Percentiles rank a stretch among this genome's conserved stretches.
phyloP scores from a whole-genome alignment of 1,140 invertebrate species.

The Drosophila seguyi region DNA sequence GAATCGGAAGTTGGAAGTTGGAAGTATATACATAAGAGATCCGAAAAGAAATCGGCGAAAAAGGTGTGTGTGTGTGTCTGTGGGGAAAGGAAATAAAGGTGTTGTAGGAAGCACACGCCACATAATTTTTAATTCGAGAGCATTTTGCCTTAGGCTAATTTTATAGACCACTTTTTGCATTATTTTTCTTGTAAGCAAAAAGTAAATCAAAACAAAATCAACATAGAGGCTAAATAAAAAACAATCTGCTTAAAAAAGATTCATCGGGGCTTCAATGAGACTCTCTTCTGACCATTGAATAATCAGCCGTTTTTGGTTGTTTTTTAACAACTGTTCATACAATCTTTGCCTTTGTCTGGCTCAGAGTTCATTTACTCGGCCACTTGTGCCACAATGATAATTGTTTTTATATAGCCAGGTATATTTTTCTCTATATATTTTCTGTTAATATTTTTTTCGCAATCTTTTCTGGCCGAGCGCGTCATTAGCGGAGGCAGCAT shows the following conservation, averaged over 20 bases:
- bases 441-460: slow-evolving; percentile 57
- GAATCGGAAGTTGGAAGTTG: slow-evolving; percentile 30
- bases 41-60: slow-evolving; percentile 14
- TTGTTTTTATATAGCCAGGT: slow-evolving; percentile 56
- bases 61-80: neutral
- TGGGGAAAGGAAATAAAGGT: slow-evolving; percentile 17
- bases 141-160: slow-evolving; percentile 4
- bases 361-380: slow-evolving; percentile 65
- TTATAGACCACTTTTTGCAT: slow-evolving; percentile 1
- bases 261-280: slow-evolving; percentile 3
- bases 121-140: slow-evolving; percentile 21
- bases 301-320: slow-evolving; percentile 49
- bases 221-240: slow-evolving; percentile 1
- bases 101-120: slow-evolving; percentile 28
- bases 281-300: slow-evolving; percentile 45
- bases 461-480: slow-evolving; percentile 45
- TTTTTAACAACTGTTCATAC: slow-evolving; percentile 63
- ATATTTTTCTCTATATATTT: slow-evolving; percentile 36
- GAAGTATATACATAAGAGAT: slow-evolving; percentile 10
- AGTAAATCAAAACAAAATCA: slow-evolving; percentile 17
- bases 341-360: slow-evolving; percentile 45
- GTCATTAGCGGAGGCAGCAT: slow-evolving; percentile 59
- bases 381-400: slow-evolving; percentile 56
- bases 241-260: slow-evolving; percentile 8
- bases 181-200: slow-evolving; percentile 5